Conservation (phyloP, 2,797 vertebrate species). For the Hybognathus amarus region DNA sequence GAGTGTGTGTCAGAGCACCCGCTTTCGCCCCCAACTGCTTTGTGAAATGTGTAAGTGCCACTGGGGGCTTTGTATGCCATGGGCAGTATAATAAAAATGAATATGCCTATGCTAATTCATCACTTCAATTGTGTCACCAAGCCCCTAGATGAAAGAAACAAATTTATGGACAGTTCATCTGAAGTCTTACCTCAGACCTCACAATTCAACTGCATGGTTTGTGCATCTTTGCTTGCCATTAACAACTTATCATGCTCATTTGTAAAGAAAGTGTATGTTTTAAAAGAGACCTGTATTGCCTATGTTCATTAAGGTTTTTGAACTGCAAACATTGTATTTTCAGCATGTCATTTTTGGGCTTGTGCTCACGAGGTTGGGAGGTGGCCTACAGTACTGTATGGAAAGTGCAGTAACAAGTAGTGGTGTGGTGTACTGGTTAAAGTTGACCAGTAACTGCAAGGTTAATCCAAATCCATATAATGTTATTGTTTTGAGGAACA, state of each 20-base stretch:
- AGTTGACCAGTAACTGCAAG: background rate
- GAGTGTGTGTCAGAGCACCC: constrained; percentile 6
- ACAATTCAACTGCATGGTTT: background rate
- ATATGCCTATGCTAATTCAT: constrained; percentile 24
- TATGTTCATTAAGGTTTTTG: background rate
- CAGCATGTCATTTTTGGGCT: background rate
- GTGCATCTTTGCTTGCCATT: background rate
- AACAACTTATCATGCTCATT: background rate
- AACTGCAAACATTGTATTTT: background rate
- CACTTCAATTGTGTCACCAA: constrained; percentile 13
- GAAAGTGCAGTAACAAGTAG: no score
- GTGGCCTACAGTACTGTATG: background rate
- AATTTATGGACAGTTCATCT: background rate
- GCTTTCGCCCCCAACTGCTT: background rate
- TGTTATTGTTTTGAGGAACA: background rate
- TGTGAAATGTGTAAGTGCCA: background rate
- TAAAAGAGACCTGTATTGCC: background rate
- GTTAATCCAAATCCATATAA: background rate
- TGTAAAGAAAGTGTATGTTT: background rate
- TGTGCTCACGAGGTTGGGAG: background rate
- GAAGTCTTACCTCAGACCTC: background rate
- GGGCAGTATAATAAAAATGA: constrained; percentile 11
- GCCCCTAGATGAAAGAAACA: background rate
- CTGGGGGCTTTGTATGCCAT: background rate
- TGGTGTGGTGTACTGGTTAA: background rate